Evolutionary conservation across 2,113 vertebrate genomes (phyloP).

Genomic region (Corynorhinus townsendii): DNA sequence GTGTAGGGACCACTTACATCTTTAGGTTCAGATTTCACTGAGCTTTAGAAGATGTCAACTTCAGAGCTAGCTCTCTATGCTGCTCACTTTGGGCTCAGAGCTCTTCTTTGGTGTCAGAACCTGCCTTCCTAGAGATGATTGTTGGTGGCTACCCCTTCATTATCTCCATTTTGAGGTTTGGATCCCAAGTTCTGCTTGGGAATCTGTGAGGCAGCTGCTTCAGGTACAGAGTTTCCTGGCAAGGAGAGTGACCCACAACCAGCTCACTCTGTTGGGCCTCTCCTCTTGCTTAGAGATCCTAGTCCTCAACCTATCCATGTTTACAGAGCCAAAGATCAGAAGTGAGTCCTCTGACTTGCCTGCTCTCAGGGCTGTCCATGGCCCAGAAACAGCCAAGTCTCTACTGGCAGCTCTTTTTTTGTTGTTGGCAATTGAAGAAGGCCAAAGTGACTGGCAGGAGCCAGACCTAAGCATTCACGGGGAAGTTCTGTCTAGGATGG

Average conservation of each 20-base stretch:
- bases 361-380: background rate
- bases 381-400: background rate
- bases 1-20: background rate
- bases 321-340: conserved; percentile 57
- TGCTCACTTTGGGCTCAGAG: background rate
- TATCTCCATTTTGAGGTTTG: background rate
- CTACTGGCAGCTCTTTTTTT: background rate
- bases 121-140: conserved; percentile 21
- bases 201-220: conserved; percentile 8
- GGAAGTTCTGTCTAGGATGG: background rate
- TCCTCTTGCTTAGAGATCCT: background rate
- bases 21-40: background rate
- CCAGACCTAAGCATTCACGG: background rate
- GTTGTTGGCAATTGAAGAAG: conserved; percentile 1
- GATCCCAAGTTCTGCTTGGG: background rate
- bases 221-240: background rate
- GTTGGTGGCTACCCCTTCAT: background rate
- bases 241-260: background rate
- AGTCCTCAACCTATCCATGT: background rate
- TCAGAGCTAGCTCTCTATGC: background rate
- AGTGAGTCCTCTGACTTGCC: background rate
- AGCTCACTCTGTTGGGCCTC: background rate
- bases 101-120: conserved; percentile 10
- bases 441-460: background rate
- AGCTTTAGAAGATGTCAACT: background rate